Base-by-base conservation (phyloP, 2,888 invertebrate genomes). In the Tiliacea aurago region DNA sequence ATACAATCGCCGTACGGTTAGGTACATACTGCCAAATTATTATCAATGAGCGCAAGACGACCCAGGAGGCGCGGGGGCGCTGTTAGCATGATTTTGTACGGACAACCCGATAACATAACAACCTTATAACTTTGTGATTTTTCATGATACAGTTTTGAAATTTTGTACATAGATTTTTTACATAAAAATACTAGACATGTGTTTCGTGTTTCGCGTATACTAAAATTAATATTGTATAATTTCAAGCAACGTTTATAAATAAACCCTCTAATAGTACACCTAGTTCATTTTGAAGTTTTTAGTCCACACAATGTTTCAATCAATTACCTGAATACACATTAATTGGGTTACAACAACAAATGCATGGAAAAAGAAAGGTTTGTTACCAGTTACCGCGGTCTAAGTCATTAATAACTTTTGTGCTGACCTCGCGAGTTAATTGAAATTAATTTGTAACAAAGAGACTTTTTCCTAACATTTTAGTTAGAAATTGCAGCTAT, bases 401-500 rank as follows among this genome's bases (percentile, higher is more conserved):
- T 18, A 18, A 53, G n/a, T 43, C 15, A 74, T 75, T 59, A 41
- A 41, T 74, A 5, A 41, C n/a, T 11, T 41, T 59, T n/a, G 18
- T 20, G 45, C n/a, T n/a, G 37, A 11, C 5, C 33, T 33, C 47
- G 33, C 51, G 6, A 49, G 13, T 4, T 59, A 49, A 67, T 74
- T 74, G 28, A 61, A 53, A 43, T 33, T n/a, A 53, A 65, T 74
- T 58, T 58, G 9, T 51, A 45, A 58, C 20, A 13, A 15, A n/a
- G 4, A 18, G 13, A 47, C 20, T 7, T 3, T 33, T 41, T 33
- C 13, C 15, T 11, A 23, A 37, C 2, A 51, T 23, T 10, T 33
- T 51, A 28, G 5, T 51, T 51, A 15, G 15, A 49, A 13, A 43
- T 49, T 13, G 15, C 11, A 33, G 3, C 11, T 15, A 43, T 13